Base-by-base conservation (phyloP, 2,113 vertebrate species). In the Solenodon paradoxus region DNA sequence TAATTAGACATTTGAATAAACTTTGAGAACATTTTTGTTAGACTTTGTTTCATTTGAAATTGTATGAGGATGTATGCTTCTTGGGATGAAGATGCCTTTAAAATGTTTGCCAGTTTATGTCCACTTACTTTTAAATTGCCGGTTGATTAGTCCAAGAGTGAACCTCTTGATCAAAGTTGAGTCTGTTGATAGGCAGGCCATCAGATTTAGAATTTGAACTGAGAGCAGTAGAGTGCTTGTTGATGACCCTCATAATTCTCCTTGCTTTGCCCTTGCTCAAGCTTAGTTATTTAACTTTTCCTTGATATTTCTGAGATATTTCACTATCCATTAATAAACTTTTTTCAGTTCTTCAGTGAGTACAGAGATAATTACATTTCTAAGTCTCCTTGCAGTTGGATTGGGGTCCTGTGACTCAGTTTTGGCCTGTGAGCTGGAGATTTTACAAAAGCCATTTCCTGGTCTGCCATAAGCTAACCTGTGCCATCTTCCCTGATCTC, bases 1-100 rank as follows among this genome's bases (percentile, higher is more conserved):
- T 90, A 35, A 90, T 75, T 90, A 78, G 53, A 89, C 13, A 82
- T 92, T 77, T 86, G 86, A 90, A 63, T 81, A 96, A 86, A 89
- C 28, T 68, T 92, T 17, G 9, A 88, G 59, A 53, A 61, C n/a
- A 55, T 69, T 19, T 93, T 79, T 84, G n/a, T 86, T 63, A 53
- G 28, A 68, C 40, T 26, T 47, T 86, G 64, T 63, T 87, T 78
- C 32, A 30, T 84, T 94, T 84, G 71, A 24, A 79, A 49, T 64
- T 72, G 12, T 84, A 15, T 53, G 49, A 69, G 20, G 2, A 6
- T 69, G 53, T 20, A 10, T 55, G 38, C 19, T 71, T 5, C 32
- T 77, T 83, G 80, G 19, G 19, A 57, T 49, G 59, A 69, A 79
- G 83, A 49, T 51, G 22, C 2, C 17, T 86, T 75, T 72, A 63